phyloP scores from a whole-genome alignment of 2,113 vertebrate genomes.

The Synchiropus splendidus region DNA sequence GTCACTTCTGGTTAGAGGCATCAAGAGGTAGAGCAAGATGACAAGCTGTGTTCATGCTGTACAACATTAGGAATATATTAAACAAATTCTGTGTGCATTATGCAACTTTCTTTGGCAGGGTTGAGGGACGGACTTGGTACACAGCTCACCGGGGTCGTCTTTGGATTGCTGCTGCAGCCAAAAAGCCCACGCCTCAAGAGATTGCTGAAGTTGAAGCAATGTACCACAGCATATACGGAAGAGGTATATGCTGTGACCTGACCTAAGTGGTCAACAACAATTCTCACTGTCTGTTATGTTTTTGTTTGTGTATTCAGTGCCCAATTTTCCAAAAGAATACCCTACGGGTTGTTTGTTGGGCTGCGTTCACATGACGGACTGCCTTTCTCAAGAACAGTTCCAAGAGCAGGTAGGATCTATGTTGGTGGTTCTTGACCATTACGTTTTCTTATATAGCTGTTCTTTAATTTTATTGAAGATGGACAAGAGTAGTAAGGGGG shows the following conservation, averaged over 20 bases:
- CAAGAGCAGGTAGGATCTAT: constrained; percentile 73
- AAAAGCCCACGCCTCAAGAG: constrained; percentile 82
- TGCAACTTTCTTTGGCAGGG: constrained; percentile 59
- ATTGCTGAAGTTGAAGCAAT: constrained; percentile 77
- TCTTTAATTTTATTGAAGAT: no score
- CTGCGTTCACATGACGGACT: constrained; percentile 81
- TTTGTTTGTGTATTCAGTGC: constrained; percentile 62
- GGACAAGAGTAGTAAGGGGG: no score
- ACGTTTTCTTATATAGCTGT: neutral
- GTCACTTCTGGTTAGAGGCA: constrained; percentile 80
- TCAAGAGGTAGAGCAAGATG: constrained; percentile 73
- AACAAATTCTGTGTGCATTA: no score
- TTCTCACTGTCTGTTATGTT: no score
- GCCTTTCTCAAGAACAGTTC: constrained; percentile 86
- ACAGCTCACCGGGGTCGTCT: constrained; percentile 85
- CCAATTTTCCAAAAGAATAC: constrained; percentile 82
- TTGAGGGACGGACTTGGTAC: constrained; percentile 95
- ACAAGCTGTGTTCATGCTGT: neutral
- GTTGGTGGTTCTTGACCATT: neutral
- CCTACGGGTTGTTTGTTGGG: constrained; percentile 89
- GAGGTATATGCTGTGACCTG: constrained; percentile 62
- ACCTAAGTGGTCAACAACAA: neutral
- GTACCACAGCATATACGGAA: constrained; percentile 69
- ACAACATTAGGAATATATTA: no score
- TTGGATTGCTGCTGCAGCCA: constrained; percentile 92